Percentiles rank a stretch among this genome's conserved stretches.
Evolutionary conservation across 2,888 invertebrate genomes (phyloP).

Genomic region (Rotaria magnacalcarata): DNA sequence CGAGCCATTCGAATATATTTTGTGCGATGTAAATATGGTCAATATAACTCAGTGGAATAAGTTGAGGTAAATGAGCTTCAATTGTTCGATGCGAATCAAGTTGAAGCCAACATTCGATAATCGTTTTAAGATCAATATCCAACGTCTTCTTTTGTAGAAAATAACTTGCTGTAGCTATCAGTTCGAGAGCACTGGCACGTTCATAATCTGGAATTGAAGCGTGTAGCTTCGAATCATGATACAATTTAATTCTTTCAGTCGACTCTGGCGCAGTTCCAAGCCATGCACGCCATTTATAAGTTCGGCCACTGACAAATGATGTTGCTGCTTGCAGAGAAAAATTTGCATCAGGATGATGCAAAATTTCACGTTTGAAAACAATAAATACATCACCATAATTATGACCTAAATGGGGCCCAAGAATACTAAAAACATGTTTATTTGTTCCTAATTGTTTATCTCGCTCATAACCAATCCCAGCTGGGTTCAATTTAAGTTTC

Average conservation of each 20-base stretch:
- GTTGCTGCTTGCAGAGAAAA: neutral
- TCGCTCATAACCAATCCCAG: neutral
- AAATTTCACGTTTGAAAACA: neutral
- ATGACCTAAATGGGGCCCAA: neutral
- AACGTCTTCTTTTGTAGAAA: rapidly evolving
- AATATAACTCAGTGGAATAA: neutral
- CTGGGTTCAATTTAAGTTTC: too few species aligned
- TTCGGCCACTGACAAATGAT: neutral
- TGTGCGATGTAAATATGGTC: neutral
- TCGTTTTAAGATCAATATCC: neutral
- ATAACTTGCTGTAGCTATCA: neutral
- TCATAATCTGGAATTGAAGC: neutral
- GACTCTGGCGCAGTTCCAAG: neutral
- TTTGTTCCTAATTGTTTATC: neutral
- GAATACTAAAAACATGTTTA: neutral
- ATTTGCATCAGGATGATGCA: neutral
- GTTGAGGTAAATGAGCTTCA: neutral
- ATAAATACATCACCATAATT: neutral
- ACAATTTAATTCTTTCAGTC: neutral
- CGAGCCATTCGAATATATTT: neutral
- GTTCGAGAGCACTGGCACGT: neutral
- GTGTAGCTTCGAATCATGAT: neutral
- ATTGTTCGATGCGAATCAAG: neutral
- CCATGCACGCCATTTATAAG: neutral
- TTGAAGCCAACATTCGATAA: neutral